These are phyloP conservation scores for Bombus fervidus DNA, from an alignment of 1,140 invertebrate species.

Conservation along the genomic window DNA sequence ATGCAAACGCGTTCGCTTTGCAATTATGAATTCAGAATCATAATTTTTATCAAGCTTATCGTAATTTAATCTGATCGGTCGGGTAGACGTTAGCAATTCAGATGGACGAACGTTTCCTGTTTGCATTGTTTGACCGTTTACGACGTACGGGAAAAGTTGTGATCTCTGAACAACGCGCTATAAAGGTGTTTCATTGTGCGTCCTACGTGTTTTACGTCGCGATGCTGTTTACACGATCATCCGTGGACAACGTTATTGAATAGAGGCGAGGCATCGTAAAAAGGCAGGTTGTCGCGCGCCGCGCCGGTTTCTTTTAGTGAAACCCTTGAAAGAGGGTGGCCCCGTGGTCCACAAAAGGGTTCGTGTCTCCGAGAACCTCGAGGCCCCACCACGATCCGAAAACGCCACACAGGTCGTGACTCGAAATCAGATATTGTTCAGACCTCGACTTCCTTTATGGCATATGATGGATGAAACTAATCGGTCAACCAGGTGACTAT, in stretches of 20 bases:
- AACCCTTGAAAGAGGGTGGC: constrained; percentile 8
- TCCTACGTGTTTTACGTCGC: too few relatives aligned
- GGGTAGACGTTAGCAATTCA: too few relatives aligned
- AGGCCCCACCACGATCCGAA: not conserved
- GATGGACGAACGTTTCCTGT: too few relatives aligned
- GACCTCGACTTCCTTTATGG: constrained; percentile 45
- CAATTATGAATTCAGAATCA: too few relatives aligned
- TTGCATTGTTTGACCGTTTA: too few relatives aligned
- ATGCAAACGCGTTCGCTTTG: too few relatives aligned
- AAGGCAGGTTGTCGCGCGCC: constrained; percentile 45
- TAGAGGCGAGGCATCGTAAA: constrained; percentile 20
- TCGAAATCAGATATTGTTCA: constrained; percentile 48
- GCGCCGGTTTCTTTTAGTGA: not conserved
- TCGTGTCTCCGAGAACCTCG: constrained; percentile 13
- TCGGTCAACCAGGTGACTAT: constrained; percentile 52
- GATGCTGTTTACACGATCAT: too few relatives aligned
- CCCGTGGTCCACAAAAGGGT: constrained; percentile 28
- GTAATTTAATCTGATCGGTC: too few relatives aligned
- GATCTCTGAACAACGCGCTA: too few relatives aligned
- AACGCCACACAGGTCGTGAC: constrained; percentile 49
- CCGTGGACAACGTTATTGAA: not conserved
- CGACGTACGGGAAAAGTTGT: too few relatives aligned
- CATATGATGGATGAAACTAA: constrained; percentile 54
- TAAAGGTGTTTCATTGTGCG: too few relatives aligned
- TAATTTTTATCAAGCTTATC: too few relatives aligned